Evolutionary conservation across 2,797 vertebrate species (phyloP).

Genomic region (Oryzias sinensis): DNA sequence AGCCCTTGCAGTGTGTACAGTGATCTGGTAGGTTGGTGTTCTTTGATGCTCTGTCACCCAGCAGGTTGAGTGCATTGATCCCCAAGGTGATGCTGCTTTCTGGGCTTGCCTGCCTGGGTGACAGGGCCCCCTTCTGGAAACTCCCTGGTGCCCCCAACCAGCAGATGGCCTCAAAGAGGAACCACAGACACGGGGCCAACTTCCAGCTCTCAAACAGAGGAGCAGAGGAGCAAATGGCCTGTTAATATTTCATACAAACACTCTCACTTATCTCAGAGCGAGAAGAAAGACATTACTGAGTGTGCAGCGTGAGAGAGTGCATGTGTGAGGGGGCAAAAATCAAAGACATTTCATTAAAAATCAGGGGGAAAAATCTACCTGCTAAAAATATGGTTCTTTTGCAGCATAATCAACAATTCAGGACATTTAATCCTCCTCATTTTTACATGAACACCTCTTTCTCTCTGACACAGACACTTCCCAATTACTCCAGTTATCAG

Average conservation of each 20-base stretch:
- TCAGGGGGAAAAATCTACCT: too few species aligned
- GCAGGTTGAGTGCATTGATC: conserved; percentile 69
- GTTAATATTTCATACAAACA: conserved; percentile 81
- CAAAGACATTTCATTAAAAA: conserved; percentile 71
- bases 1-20: conserved; percentile 62
- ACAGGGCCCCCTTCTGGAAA: conserved; percentile 68
- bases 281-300: conserved; percentile 58
- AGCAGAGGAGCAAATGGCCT: conserved; percentile 77
- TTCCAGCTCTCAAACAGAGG: conserved; percentile 75
- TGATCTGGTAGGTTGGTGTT: conserved; percentile 71
- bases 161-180: conserved; percentile 86
- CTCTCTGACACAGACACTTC: conserved; percentile 15
- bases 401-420: conserved; percentile 42
- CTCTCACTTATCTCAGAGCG: conserved; percentile 67
- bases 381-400: conserved; percentile 22
- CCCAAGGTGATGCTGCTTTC: conserved; percentile 66
- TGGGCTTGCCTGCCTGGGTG: conserved; percentile 69
- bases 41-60: conserved; percentile 77
- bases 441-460: neutral
- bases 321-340: conserved; percentile 49
- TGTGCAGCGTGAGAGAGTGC: conserved; percentile 33
- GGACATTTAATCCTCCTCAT: neutral
- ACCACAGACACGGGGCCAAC: conserved; percentile 76
- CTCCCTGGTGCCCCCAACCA: conserved; percentile 78
- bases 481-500: conserved; percentile 59